Evolutionary conservation across 2,113 vertebrate species (phyloP).

Genomic region (Xiphophorus couchianus): DNA sequence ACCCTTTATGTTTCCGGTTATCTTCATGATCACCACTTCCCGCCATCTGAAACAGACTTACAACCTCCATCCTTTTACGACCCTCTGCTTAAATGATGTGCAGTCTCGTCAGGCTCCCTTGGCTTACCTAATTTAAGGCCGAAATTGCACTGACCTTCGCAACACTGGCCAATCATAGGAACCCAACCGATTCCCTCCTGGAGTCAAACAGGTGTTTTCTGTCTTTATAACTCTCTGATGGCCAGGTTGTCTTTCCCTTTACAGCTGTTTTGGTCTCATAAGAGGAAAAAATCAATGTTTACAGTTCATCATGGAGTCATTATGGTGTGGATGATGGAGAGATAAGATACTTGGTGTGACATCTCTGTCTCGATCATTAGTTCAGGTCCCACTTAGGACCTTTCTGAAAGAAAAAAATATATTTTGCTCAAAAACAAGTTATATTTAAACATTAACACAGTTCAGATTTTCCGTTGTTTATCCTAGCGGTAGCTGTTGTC

Average conservation of each 20-base stretch:
- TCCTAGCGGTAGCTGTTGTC: background rate
- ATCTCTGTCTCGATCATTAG: conserved; percentile 40
- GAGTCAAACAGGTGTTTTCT: conserved; percentile 54
- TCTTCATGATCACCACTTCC: conserved; percentile 56
- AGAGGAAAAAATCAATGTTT: conserved; percentile 72
- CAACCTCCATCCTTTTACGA: conserved; percentile 63
- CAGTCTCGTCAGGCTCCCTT: conserved; percentile 40
- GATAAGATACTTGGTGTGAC: conserved; percentile 22
- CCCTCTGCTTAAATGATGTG: conserved; percentile 56
- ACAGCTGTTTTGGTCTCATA: conserved; percentile 33
- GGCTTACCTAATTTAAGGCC: conserved; percentile 45
- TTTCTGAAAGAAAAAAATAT: conserved; percentile 31
- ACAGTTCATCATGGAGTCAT: conserved; percentile 63
- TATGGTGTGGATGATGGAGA: conserved; percentile 47
- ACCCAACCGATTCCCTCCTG: conserved; percentile 36
- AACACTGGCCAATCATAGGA: conserved; percentile 62
- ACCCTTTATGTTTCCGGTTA: conserved; percentile 58
- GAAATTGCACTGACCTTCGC: conserved; percentile 52
- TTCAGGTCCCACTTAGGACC: conserved; percentile 30
- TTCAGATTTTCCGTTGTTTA: background rate
- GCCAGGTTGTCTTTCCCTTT: conserved; percentile 41
- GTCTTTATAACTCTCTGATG: conserved; percentile 60
- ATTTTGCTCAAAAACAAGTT: background rate
- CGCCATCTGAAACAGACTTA: conserved; percentile 30
- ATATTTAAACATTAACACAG: background rate